These are phyloP conservation scores for Adoxophyes honmai DNA, from an alignment of 1,140 invertebrate species.

Conservation along the genomic window DNA sequence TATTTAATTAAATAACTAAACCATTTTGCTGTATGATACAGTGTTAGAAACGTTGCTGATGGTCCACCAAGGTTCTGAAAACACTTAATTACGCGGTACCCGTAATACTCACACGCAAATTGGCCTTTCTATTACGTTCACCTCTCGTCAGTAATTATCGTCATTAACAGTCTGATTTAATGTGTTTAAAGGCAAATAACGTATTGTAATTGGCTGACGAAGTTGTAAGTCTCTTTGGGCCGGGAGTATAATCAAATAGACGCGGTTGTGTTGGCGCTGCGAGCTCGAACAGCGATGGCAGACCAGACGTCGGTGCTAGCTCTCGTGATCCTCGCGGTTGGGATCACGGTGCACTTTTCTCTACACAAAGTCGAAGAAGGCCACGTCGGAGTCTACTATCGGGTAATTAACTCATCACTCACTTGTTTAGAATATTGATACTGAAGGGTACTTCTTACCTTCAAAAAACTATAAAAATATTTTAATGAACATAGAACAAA, in stretches of 20 bases:
- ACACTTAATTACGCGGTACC: too few species aligned
- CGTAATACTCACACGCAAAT: too few species aligned
- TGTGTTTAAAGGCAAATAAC: background rate
- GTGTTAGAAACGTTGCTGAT: too few species aligned
- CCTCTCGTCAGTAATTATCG: background rate
- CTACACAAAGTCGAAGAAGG: conserved; percentile 92
- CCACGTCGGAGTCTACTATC: conserved; percentile 93
- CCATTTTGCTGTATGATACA: too few species aligned
- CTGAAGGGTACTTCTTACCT: too few species aligned
- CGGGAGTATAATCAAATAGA: background rate
- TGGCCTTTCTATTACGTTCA: too few species aligned
- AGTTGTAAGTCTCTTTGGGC: background rate
- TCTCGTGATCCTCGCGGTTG: conserved; percentile 57
- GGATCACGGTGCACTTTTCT: conserved; percentile 68
- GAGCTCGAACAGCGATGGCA: conserved; percentile 38
- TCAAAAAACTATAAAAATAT: too few species aligned
- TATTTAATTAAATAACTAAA: too few species aligned
- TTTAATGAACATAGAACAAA: too few species aligned
- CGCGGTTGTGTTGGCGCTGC: background rate
- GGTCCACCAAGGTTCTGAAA: too few species aligned
- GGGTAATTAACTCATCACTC: too few species aligned
- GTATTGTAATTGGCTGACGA: background rate
- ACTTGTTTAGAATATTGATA: too few species aligned
- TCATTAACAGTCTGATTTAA: background rate
- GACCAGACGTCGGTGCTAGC: conserved; percentile 64